Percentiles rank a stretch among this genome's conserved stretches.
phyloP scores from a whole-genome alignment of 2,888 invertebrate species.

The Nebria brevicollis region DNA sequence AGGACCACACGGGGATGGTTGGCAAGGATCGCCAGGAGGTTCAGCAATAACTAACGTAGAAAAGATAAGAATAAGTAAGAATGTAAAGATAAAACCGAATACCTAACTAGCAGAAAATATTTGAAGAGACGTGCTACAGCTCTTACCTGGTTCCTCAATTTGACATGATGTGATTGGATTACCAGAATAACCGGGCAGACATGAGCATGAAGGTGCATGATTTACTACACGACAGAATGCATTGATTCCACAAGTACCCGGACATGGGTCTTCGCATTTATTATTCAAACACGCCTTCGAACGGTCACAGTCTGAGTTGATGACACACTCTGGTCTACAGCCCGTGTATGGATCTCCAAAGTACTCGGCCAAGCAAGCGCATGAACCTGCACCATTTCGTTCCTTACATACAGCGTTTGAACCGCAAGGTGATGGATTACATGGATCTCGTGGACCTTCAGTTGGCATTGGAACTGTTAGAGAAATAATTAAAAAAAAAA shows the following conservation, averaged over 20 bases:
- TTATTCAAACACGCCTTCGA: slow-evolving; percentile 75
- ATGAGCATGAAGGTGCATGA: slow-evolving; percentile 74
- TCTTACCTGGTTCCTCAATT: slow-evolving; percentile 59
- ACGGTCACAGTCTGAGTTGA: slow-evolving; percentile 72
- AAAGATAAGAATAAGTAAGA: slow-evolving; percentile 42
- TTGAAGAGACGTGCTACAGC: slow-evolving; percentile 57
- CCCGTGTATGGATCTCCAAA: slow-evolving; percentile 73
- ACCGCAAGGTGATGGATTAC: slow-evolving; percentile 75
- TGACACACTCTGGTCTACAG: slow-evolving; percentile 75
- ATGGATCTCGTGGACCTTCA: slow-evolving; percentile 65
- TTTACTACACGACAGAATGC: slow-evolving; percentile 71
- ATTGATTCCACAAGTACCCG: slow-evolving; percentile 69
- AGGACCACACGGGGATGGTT: slow-evolving; percentile 74
- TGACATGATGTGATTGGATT: slow-evolving; percentile 68
- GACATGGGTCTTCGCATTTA: slow-evolving; percentile 71
- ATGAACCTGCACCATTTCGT: slow-evolving; percentile 72
- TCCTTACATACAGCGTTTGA: slow-evolving; percentile 74
- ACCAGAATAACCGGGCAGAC: slow-evolving; percentile 69
- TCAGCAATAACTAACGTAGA: slow-evolving; percentile 54
- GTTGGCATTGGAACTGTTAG: slow-evolving; percentile 61
- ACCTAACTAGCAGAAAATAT: slow-evolving; percentile 50
- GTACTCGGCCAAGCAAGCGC: slow-evolving; percentile 72
- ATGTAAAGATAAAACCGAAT: slow-evolving; percentile 39
- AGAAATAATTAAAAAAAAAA: not conserved
- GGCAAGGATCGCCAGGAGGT: slow-evolving; percentile 66